Base-by-base conservation (phyloP, 1,140 invertebrate species). In the Rhyacophila brunnea region DNA sequence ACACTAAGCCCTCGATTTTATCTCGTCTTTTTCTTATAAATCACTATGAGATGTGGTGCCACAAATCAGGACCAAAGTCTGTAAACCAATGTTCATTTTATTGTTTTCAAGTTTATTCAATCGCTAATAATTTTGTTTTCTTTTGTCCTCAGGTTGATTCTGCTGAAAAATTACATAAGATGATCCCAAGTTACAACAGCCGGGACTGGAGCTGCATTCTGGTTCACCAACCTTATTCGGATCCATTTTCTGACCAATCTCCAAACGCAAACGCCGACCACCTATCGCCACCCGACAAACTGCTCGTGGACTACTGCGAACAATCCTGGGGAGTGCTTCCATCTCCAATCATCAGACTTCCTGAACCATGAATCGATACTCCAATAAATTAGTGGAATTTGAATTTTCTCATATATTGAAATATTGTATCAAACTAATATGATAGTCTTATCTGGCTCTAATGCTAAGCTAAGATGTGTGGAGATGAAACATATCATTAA, bases 271-370 rank as follows among this genome's bases (percentile, higher is more conserved):
- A 78, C 35, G 67, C 70, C 0, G 70, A 74, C 9, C 45, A 69
- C 20, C 63, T 78, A 1, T 71, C 76, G 3, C 77, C 77, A 20
- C 63, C 76, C 0, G 82, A 83, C 56, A 79, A 72, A 65, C 70
- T 78, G 52, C 53, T 83, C 50, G 76, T 81, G 28, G 78, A 83
- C 48, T 77, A 80, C 67, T 83, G 82, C 60, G 80, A 83, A 57
- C 71, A 69, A n/a, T 78, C 74, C 60, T 82, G 80, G 80, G 79
- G 75, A 51, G 70, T 72, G 44, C 71, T 75, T 2, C 72, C 77
- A 38, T 71, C 77, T 40, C 81, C 81, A 53, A 75, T 83, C 56
- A 78, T 83, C 45, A 78, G 81, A 68, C 63, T 83, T 49, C 82
- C 83, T 15, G 78, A 79, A 56, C 78, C 82, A 73, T 83, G 81